Base-by-base conservation (phyloP, 2,888 invertebrate genomes). In the Exephanes ischioxanthus region DNA sequence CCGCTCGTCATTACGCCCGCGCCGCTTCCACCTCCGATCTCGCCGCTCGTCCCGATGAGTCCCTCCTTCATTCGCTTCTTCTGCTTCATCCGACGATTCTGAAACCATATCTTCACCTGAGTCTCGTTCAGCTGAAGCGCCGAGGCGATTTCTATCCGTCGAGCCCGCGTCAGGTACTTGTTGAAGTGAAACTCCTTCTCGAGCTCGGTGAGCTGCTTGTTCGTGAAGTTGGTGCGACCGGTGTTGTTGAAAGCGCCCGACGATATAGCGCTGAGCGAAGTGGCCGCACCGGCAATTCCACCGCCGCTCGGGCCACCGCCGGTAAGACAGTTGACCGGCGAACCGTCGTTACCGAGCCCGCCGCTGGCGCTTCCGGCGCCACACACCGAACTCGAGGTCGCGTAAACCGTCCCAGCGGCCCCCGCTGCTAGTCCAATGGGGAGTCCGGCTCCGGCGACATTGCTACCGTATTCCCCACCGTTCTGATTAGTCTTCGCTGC, bases 131-230 rank as follows among this genome's bases (percentile, higher is more conserved):
- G 96, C 92, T 99, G 98, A 79, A 99, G 95, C 3, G 99, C 97
- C 2, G 98, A 98, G 0, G 99, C 99, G 89, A 99, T 99, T 95
- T 99, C 99, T 94, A 99, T 99, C 91, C 99, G 96, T 89, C 99
- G 95, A 55, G 99, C 99, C 90, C 99, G 95, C 55, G 99, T 99
- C 92, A 99, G 96, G 95, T 99, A 99, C 95, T 99, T 99, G 95
- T 99, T 99, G 95, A 99, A 99, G 94, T 99, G 99, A 95, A 99
- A 99, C 94, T 99, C 99, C 94, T 99, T 99, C 94, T 99, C 99
- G 89, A 99, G 95, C 94, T 99, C 99, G 2, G 99, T 99, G 87
- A 99, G 96, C 94, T 99, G 99, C 94, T 99, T 99, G 95, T 99
- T 99, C 89, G 99, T 99, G 95, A 99, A 99, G 95, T 99, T 99